phyloP scores from a whole-genome alignment of 1,140 invertebrate species.

The Apocrypta bakeri region DNA sequence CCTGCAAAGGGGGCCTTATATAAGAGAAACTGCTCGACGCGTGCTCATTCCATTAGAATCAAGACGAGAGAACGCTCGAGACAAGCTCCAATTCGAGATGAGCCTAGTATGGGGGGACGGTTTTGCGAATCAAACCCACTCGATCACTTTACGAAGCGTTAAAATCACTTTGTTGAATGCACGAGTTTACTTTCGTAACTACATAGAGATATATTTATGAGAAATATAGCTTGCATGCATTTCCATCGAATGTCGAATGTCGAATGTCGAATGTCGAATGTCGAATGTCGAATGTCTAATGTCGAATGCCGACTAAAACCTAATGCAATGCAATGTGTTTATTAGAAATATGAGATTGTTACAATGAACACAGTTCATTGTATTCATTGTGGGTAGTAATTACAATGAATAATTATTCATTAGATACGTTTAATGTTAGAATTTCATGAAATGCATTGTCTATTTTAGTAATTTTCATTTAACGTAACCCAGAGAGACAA shows the following conservation, averaged over 20 bases:
- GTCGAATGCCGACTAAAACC: neutral
- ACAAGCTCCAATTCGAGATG: slow-evolving; percentile 16
- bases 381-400: too few species aligned
- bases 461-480: neutral
- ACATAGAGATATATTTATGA: neutral
- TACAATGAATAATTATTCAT: neutral
- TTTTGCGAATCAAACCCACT: slow-evolving; percentile 29
- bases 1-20: neutral
- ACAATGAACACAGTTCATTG: too few species aligned
- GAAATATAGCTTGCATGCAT: too few species aligned
- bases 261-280: too few species aligned
- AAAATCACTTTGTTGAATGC: slow-evolving; percentile 38
- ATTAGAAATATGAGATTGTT: too few species aligned
- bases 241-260: too few species aligned
- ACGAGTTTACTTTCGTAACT: neutral
- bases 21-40: slow-evolving; percentile 11
- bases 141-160: slow-evolving; percentile 8
- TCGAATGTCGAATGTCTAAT: too few species aligned
- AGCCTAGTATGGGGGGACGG: neutral
- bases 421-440: neutral
- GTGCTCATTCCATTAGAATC: slow-evolving; percentile 47
- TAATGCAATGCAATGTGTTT: too few species aligned
- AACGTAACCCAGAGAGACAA: neutral
- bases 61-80: slow-evolving; percentile 27
- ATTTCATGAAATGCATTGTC: neutral